phyloP scores from a whole-genome alignment of 2,797 vertebrate genomes.

The Prionace glauca region DNA sequence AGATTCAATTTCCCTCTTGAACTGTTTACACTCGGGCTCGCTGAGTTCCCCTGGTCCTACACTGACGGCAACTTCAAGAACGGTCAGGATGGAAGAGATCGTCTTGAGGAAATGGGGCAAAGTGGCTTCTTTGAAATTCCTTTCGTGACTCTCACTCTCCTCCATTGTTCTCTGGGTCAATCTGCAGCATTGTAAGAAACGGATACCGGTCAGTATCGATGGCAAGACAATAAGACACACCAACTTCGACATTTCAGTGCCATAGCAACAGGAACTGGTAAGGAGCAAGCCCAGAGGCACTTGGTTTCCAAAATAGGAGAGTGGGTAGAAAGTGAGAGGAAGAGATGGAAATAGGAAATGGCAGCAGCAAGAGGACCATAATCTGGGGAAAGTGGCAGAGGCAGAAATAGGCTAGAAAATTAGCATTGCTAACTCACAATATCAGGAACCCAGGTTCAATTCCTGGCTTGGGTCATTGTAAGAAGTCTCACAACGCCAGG shows the following conservation, averaged over 20 bases:
- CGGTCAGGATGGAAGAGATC: background rate
- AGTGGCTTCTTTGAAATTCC: background rate
- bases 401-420: background rate
- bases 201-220: background rate
- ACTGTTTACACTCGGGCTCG: no score
- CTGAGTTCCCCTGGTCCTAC: background rate
- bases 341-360: background rate
- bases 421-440: no score
- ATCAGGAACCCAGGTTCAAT: no score
- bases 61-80: background rate
- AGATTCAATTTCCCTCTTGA: background rate
- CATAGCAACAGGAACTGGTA: background rate
- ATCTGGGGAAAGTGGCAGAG: background rate
- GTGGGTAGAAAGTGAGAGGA: background rate
- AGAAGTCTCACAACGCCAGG: no score
- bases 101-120: background rate
- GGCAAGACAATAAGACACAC: background rate
- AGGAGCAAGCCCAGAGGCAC: background rate
- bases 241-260: background rate
- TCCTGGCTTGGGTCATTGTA: no score
- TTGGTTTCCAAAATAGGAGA: background rate
- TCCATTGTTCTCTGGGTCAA: background rate
- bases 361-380: background rate
- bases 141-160: background rate
- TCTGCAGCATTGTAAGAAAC: background rate